A percentile compares a stretch with the other conserved stretches of the same genome.
Evolutionary conservation across 2,888 invertebrate genomes (phyloP).

Genomic region (Hecatera dysodea): DNA sequence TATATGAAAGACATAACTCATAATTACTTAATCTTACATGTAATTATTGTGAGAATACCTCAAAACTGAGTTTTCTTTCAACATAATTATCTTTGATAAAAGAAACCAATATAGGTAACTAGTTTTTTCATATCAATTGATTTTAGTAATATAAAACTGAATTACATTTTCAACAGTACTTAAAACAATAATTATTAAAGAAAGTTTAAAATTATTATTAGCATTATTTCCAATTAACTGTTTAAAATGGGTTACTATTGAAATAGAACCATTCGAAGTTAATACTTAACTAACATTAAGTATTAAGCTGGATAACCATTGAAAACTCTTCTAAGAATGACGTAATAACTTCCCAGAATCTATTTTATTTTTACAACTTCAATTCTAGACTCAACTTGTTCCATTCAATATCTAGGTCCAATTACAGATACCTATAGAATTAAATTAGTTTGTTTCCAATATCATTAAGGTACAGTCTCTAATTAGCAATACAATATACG

Average conservation of each 20-base stretch:
- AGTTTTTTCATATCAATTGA: not conserved
- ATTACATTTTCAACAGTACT: not conserved
- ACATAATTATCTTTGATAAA: not conserved
- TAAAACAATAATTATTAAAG: not conserved
- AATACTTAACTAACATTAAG: not conserved
- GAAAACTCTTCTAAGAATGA: no score
- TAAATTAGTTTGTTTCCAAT: slow-evolving; percentile 48
- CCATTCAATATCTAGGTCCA: slow-evolving; percentile 55
- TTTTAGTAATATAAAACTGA: not conserved
- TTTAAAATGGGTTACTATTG: not conserved
- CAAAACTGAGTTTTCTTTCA: not conserved
- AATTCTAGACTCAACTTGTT: slow-evolving; percentile 36
- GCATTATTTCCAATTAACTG: not conserved
- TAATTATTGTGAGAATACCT: not conserved
- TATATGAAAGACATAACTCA: no score
- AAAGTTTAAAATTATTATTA: not conserved
- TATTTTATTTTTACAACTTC: slow-evolving; percentile 53
- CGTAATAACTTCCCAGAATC: slow-evolving; percentile 7
- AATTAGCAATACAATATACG: not conserved
- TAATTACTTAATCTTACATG: no score
- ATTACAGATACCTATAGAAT: slow-evolving; percentile 40
- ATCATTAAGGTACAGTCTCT: slow-evolving; percentile 7
- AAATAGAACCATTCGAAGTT: slow-evolving; percentile 1
- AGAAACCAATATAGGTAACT: not conserved
- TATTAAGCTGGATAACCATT: not conserved